Evolutionary conservation across 2,113 vertebrate genomes (phyloP), one percentile per base, ranked within the genome.

Genomic region (Hippoglossus stenolepis): DNA sequence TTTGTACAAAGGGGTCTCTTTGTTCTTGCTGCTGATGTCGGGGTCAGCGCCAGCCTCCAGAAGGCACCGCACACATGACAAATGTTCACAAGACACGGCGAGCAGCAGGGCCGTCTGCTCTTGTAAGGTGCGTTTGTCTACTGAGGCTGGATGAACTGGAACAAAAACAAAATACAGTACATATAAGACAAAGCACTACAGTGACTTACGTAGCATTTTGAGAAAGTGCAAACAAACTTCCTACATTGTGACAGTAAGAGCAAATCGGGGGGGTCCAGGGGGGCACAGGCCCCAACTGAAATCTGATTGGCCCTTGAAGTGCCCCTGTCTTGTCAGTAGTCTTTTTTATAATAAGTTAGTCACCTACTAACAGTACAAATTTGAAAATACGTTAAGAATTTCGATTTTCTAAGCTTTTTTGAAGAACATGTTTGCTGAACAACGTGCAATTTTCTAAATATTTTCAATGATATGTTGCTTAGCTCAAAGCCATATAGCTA

Each of bases 1-100:
- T 96, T 97, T 98, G 90, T 98, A 98, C 61, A 99, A 96, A 0
- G 98, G 96, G 0, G 97, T 98, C 86, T 98, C 97, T 87, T 97
- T 97, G 88, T 94, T 89, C 81, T 97, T 98, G 91, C 94, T 97
- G 89, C 96, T 93, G 90, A 99, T 98, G 83, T 99, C 98, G 0
- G 97, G 97, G 89, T 99, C 97, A 0, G 97, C 97, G 4, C 96
- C 96, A 0, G 93, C 93, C 88, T 97, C 94, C 73, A 99, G 94
- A 84, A 99, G 93, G 8, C 75, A 92, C 3, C 56, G 93, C 60
- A 96, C 93, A 83, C 97, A 98, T 67, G 96, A 95, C 91, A 96
- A 82, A 88, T 98, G 94, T 43, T 93, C 95, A 40, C 92, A 80
- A 58, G 95, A 95, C 2, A 96, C 95, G 0, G 98, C 96, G 31